Evolutionary conservation across 2,113 vertebrate genomes (phyloP), one percentile per base, ranked within the genome.

Genomic region (Deroptyus accipitrinus): DNA sequence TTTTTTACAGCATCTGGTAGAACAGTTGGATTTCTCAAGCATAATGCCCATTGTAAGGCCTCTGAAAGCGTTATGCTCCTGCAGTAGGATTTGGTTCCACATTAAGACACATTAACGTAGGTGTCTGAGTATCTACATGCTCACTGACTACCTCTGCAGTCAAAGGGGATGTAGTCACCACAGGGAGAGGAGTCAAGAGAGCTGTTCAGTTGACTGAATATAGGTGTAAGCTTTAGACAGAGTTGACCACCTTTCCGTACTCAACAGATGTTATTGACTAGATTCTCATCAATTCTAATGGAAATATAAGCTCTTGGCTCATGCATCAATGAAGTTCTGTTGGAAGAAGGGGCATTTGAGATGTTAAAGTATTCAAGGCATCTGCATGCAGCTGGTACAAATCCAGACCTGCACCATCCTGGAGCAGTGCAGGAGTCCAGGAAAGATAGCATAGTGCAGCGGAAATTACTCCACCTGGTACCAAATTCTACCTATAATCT

Each of bases 1-100:
- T 87, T 90, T 93, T 92, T 92, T 42, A 16, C 55, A 68, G 35
- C 93, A 93, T 82, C 88, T 94, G 73, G 66, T 76, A 24, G 44
- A 91, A 95, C 72, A 86, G 42, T 61, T 93, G 68, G 51, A 51
- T 81, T 94, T 90, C 51, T 17, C 15, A 54, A 66, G 51, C 66
- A 70, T 39, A 72, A 91, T 49, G 48, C 35, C 46, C 13, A 8
- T 22, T 55, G 25, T 51, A 75, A 84, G 20, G 17, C 70, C 61
- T 94, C 51, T 48, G 83, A 37, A 82, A 88, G 48, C 13, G 9
- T 33, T 77, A 8, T 12, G 46, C 8, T 66, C 31, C 54, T 81
- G 46, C 9, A 37, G 18, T 9, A 64, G 31, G 37, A 72, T 72
- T 92, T 39, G 11, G 9, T 68, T 70, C n/a, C 37, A 11, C 9